phyloP scores from a whole-genome alignment of 2,113 vertebrate genomes.

The Proteles cristata region DNA sequence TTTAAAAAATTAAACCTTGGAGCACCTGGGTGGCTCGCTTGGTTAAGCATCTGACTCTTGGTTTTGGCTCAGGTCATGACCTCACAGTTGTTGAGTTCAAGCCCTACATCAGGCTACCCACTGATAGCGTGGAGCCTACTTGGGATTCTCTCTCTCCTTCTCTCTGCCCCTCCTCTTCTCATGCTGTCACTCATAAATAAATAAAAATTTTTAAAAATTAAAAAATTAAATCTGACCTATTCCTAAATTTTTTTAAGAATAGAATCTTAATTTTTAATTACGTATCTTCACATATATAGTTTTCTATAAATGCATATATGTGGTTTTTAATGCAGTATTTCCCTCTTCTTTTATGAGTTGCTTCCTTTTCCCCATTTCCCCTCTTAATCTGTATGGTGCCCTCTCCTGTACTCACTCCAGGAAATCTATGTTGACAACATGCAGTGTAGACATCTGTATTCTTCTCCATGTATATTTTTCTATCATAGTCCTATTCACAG shows the following conservation, averaged over 20 bases:
- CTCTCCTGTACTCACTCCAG: rapidly evolving
- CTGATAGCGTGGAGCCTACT: too few relatives aligned
- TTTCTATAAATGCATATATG: not conserved
- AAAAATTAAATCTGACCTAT: not conserved
- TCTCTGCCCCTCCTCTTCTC: too few relatives aligned
- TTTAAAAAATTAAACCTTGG: too few relatives aligned
- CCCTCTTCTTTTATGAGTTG: not conserved
- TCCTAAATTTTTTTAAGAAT: not conserved
- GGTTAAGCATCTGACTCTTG: too few relatives aligned
- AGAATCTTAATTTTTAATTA: not conserved
- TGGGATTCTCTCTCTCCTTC: too few relatives aligned
- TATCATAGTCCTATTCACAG: not conserved
- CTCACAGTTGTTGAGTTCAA: too few relatives aligned
- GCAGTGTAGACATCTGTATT: not conserved
- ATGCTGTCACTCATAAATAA: too few relatives aligned
- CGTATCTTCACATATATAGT: not conserved
- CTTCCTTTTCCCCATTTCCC: not conserved
- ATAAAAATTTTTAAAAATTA: too few relatives aligned
- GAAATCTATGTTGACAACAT: not conserved
- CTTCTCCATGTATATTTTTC: not conserved
- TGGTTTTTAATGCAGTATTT: not conserved
- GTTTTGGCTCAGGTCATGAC: too few relatives aligned
- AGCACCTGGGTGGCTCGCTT: too few relatives aligned
- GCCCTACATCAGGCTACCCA: too few relatives aligned
- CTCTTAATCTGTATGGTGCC: rapidly evolving